Evolutionary conservation across 2,113 vertebrate genomes (phyloP).

Genomic region (Phaetusa simplex): DNA sequence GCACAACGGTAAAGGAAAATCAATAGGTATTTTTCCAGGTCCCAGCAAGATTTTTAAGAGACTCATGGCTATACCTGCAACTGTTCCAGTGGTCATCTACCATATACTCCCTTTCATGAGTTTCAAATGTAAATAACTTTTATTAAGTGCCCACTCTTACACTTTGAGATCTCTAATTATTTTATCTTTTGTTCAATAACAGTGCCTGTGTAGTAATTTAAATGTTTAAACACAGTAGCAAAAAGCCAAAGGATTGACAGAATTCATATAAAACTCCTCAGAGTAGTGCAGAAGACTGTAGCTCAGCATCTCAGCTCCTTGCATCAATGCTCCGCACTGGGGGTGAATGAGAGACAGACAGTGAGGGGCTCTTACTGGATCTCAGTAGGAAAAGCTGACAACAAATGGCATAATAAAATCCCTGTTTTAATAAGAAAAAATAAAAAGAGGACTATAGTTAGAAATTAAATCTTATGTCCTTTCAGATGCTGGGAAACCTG

Average conservation of each 20-base stretch:
- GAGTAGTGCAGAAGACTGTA: not conserved
- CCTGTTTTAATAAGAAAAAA: not conserved
- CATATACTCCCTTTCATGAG: not conserved
- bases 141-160: not conserved
- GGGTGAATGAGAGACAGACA: not conserved
- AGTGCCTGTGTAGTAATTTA: not conserved
- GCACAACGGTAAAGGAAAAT: not conserved
- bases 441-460: not conserved
- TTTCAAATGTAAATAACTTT: not conserved
- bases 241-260: not conserved
- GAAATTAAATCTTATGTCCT: not conserved
- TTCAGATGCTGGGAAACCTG: not conserved
- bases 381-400: not conserved
- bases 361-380: not conserved
- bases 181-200: not conserved
- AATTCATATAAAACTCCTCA: not conserved
- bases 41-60: not conserved
- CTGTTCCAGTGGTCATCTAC: not conserved
- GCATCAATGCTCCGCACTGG: not conserved
- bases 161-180: not conserved
- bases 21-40: not conserved
- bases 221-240: not conserved
- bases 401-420: not conserved
- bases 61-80: not conserved
- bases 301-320: rapidly evolving